Evolutionary conservation across 2,888 invertebrate genomes (phyloP).

Genomic region (Notodromas monacha): DNA sequence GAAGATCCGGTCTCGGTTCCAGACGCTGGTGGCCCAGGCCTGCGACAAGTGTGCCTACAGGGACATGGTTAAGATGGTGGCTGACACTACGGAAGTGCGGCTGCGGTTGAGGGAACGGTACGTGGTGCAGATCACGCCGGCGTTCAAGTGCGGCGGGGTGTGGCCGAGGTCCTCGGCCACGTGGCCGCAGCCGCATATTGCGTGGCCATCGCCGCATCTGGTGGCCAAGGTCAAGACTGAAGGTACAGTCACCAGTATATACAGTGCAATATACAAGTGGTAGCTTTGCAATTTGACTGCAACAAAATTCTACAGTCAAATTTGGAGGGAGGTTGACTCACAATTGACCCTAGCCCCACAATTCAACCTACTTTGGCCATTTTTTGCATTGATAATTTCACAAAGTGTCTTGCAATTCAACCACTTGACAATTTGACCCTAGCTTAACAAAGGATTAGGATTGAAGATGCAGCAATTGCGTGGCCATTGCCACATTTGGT

Average conservation of each 20-base stretch:
- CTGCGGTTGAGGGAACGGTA: conserved; percentile 54
- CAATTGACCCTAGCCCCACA: no score
- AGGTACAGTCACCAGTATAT: no score
- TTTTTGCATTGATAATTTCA: no score
- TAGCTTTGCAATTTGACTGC: no score
- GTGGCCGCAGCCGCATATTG: conserved; percentile 63
- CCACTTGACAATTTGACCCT: no score
- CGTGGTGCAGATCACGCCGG: conserved; percentile 73
- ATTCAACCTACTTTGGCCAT: no score
- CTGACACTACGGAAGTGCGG: conserved; percentile 71
- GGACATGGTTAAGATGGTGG: conserved; percentile 70
- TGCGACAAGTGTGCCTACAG: conserved; percentile 73
- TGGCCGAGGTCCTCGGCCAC: conserved; percentile 80
- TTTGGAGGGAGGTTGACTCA: no score
- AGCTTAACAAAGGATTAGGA: no score
- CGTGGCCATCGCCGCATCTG: conserved; percentile 69
- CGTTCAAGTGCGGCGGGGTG: conserved; percentile 66
- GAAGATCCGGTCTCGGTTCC: conserved; percentile 72
- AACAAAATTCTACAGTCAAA: no score
- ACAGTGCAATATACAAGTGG: no score
- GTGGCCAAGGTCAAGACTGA: conserved; percentile 75
- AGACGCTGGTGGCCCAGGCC: conserved; percentile 47
- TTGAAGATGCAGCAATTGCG: no score
- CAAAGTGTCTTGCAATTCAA: no score
- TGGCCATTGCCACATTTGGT: conserved; percentile 77